Evolutionary conservation across 2,797 vertebrate genomes (phyloP).

Genomic region (Poecilia wingei): DNA sequence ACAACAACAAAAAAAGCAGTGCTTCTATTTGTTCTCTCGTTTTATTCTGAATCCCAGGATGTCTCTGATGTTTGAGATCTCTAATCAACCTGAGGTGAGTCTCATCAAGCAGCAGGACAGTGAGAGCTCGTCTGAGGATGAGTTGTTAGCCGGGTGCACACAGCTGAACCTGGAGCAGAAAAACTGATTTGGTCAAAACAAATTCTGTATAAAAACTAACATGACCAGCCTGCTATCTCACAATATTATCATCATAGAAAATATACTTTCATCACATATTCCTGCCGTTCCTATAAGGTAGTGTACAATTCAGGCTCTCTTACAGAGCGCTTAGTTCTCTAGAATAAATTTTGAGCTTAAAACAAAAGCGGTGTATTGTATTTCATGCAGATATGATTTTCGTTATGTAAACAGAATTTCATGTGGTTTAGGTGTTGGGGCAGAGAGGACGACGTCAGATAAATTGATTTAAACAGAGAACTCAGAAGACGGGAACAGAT

Average conservation of each 20-base stretch:
- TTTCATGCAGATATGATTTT: neutral
- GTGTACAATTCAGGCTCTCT: neutral
- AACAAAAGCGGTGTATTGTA: neutral
- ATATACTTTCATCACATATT: neutral
- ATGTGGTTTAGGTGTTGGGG: neutral
- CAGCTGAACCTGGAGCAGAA: neutral
- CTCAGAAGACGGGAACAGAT: neutral
- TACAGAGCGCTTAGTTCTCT: neutral
- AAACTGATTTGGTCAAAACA: neutral
- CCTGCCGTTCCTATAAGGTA: neutral
- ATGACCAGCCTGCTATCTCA: neutral
- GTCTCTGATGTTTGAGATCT: neutral
- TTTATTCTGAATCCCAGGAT: neutral
- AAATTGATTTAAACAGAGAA: neutral
- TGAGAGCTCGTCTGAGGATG: neutral
- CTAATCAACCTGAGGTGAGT: neutral
- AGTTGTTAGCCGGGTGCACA: neutral
- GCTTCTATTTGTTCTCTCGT: constrained; percentile 1
- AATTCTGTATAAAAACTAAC: neutral
- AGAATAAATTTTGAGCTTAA: neutral
- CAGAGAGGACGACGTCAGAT: neutral
- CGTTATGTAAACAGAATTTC: neutral
- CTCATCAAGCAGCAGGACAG: neutral
- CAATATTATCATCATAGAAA: neutral
- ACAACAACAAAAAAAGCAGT: too few relatives aligned